These are phyloP conservation scores for Leucopsar rothschildi DNA, from an alignment of 2,113 vertebrate species.

Conservation along the genomic window DNA sequence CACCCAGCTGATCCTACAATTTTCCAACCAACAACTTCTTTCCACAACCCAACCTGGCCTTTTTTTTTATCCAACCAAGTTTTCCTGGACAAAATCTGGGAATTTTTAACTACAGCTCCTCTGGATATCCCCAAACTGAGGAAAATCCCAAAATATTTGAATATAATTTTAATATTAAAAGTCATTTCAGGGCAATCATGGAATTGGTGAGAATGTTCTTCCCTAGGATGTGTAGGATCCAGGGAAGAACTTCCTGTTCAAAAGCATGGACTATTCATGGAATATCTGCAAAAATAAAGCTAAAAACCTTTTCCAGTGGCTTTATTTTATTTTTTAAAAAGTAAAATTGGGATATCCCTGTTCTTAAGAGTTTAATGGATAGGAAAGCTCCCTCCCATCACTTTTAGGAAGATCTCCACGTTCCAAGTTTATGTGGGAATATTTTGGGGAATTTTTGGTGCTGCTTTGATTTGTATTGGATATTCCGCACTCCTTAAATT, in stretches of 20 bases:
- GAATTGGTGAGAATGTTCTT: neutral
- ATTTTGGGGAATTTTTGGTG: neutral
- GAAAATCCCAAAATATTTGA: neutral
- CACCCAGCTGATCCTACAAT: neutral
- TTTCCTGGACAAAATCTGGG: neutral
- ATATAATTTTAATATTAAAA: neutral
- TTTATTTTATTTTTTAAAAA: neutral
- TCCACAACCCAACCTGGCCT: neutral
- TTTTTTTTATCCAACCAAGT: neutral
- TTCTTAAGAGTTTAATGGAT: neutral
- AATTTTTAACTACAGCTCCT: neutral
- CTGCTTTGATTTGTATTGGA: neutral
- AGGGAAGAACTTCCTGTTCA: neutral
- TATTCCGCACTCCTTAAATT: neutral
- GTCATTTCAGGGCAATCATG: neutral
- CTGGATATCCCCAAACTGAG: neutral
- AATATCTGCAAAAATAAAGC: neutral
- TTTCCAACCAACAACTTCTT: neutral
- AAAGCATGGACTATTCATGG: neutral
- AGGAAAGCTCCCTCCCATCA: neutral
- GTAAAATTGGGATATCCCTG: neutral
- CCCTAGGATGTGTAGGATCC: neutral
- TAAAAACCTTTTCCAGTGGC: neutral
- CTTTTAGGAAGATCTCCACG: neutral
- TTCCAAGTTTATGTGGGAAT: neutral